Conservation (phyloP, 2,113 vertebrate genomes). For the Syngnathus scovelli region DNA sequence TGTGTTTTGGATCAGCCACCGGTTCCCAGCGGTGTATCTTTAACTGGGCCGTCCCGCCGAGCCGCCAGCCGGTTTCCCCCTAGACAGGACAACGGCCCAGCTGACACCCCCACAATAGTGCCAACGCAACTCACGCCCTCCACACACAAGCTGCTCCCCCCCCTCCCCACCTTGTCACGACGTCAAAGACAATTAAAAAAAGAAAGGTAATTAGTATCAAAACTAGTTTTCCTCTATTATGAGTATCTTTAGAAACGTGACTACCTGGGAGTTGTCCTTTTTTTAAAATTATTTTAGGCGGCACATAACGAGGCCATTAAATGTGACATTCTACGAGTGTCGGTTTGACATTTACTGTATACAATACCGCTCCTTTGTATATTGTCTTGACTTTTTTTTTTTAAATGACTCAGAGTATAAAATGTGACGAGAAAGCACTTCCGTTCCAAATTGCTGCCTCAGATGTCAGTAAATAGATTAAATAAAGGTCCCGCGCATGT, state of each 20-base stretch:
- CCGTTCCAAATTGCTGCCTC: not conserved
- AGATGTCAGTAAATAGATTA: slow-evolving; percentile 3
- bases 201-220: slow-evolving; percentile 44
- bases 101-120: slow-evolving; percentile 85
- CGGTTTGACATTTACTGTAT: slow-evolving; percentile 32
- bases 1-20: slow-evolving; percentile 49
- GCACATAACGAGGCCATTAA: slow-evolving; percentile 13
- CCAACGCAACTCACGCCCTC: slow-evolving; percentile 83
- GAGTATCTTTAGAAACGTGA: not conserved
- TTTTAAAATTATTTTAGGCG: not conserved
- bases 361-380: slow-evolving; percentile 8
- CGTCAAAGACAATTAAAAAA: slow-evolving; percentile 51
- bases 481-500: not conserved
- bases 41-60: slow-evolving; percentile 90
- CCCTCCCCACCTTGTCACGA: slow-evolving; percentile 47
- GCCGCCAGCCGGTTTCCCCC: slow-evolving; percentile 90
- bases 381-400: slow-evolving; percentile 3
- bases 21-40: slow-evolving; percentile 86
- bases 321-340: slow-evolving; percentile 26
- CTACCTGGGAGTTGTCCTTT: not conserved
- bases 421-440: not conserved
- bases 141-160: slow-evolving; percentile 83
- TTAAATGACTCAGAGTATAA: not conserved
- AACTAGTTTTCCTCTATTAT: not conserved
- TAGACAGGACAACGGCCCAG: slow-evolving; percentile 91